Base-by-base conservation (phyloP, 92 coral and sea anemone genomes). In the Epizoanthus scotinus region DNA sequence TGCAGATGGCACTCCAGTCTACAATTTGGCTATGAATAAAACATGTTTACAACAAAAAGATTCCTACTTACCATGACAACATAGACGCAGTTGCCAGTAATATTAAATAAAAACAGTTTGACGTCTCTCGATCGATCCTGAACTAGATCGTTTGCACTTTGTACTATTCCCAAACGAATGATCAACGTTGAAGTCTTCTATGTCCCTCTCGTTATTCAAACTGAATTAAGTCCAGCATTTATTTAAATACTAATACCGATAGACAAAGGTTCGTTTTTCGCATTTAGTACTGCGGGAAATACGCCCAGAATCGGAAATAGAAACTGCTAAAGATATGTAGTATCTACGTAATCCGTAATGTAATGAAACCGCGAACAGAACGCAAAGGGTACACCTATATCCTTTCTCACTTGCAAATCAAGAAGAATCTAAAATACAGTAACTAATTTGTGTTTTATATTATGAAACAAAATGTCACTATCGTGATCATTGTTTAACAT, bases 41-140 rank as follows among this genome's bases (percentile, higher is more conserved):
- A 38, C 2, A 64, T 29, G 15, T 64, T 29, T 38, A 10, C 61
- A 49, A 71, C 57, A 71, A 17, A 8, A 53, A 28, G 31, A 27
- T 21, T 34, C 73, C 18, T 71, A 71, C 78, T 71, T 71, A 71
- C 78, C 78, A 71, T 71, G 78, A 71, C 78, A 71, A 71, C 78
- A 71, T 20, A 50, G 31, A 26, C 52, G 53, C 62, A 71, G 78
- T 52, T 26, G 61, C 31, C 42, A 47, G 78, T 24, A 17, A 50
- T 3, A 53, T 53, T 27, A 10, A 53, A 71, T 10, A 19, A 4
- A 53, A 71, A 50, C 63, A 71, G 78, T 53, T 50, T 19, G 78
- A 71, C 62, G n/a, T 24, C 56, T 64, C 14, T 14, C 3, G 27
- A 20, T 20, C 19, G 12, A 63, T 34, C 13, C 4, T n/a, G n/a